phyloP scores from a whole-genome alignment of 2,113 vertebrate species.

The Casuarius casuarius region DNA sequence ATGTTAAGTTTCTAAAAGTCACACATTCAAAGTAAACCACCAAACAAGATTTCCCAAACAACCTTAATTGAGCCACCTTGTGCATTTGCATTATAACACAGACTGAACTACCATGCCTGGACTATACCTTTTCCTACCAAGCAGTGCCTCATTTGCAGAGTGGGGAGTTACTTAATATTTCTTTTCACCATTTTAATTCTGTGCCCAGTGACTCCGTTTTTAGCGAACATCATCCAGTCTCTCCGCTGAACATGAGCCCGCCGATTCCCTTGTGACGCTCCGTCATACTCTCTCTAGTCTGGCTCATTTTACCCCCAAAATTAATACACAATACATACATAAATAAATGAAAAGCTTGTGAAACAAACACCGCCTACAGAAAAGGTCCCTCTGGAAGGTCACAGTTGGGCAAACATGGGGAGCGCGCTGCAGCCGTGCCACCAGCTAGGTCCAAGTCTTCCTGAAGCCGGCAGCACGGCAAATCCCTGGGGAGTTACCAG shows the following conservation, averaged over 20 bases:
- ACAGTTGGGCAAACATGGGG: background rate
- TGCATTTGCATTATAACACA: background rate
- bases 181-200: background rate
- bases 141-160: background rate
- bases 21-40: conserved; percentile 19
- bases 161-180: background rate
- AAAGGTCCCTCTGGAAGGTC: conserved; percentile 31
- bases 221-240: background rate
- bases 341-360: conserved; percentile 3
- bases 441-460: background rate
- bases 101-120: background rate
- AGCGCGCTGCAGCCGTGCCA: background rate
- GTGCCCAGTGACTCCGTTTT: background rate
- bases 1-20: conserved; percentile 22
- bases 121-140: background rate
- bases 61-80: conserved; percentile 29
- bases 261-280: background rate
- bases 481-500: conserved; percentile 20
- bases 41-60: conserved; percentile 33
- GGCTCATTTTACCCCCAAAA: background rate
- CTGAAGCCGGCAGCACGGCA: conserved; percentile 32
- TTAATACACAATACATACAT: background rate
- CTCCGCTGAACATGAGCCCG: background rate
- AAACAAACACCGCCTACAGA: background rate
- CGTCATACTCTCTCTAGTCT: background rate